Conservation (phyloP, 2,113 vertebrate genomes). For the Apeltes quadracus region DNA sequence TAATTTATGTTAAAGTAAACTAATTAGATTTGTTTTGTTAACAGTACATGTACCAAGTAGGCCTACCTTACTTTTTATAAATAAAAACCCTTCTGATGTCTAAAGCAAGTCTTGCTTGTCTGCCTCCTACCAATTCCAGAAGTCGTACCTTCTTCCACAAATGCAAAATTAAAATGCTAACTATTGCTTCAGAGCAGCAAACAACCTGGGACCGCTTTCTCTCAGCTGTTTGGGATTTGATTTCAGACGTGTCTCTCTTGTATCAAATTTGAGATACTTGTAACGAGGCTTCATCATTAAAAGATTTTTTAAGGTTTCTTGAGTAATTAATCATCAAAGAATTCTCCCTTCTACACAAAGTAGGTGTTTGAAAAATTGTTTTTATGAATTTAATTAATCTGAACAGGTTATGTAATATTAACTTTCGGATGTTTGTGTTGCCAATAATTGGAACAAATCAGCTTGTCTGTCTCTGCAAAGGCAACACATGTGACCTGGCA, state of each 20-base stretch:
- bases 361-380: neutral
- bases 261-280: neutral
- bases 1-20: no score
- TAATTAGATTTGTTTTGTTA: no score
- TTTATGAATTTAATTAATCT: neutral
- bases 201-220: neutral
- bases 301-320: neutral
- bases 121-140: no score
- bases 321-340: neutral
- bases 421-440: neutral
- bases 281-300: neutral
- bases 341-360: neutral
- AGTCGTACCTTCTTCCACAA: no score
- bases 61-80: no score
- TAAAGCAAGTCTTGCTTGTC: no score
- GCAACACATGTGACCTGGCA: neutral
- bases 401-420: neutral
- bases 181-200: neutral
- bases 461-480: neutral
- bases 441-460: neutral
- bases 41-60: no score
- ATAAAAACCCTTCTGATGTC: no score
- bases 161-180: neutral
- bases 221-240: conserved; percentile 4
- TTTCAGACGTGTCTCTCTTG: neutral